Evolutionary conservation across 1,140 invertebrate genomes (phyloP).

Genomic region (Venturia canescens): DNA sequence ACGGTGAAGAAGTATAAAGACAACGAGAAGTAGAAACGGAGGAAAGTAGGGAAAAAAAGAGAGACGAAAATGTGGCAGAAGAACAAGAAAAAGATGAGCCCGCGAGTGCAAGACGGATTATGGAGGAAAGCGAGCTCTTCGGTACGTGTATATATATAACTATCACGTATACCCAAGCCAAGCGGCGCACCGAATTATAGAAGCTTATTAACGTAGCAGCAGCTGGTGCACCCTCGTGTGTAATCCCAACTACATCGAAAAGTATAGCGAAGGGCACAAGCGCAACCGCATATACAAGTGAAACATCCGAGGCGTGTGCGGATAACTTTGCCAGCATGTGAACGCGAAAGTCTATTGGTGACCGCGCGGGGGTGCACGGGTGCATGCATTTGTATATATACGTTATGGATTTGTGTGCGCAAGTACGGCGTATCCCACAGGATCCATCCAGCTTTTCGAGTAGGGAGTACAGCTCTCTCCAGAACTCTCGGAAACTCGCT

Average conservation of each 20-base stretch:
- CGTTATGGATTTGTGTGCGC: neutral
- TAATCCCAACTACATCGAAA: conserved; percentile 56
- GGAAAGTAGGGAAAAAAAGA: neutral
- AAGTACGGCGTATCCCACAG: neutral
- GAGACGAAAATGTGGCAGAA: neutral
- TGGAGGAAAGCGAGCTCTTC: neutral
- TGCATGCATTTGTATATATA: neutral
- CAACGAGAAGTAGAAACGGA: neutral
- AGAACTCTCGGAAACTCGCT: conserved; percentile 18
- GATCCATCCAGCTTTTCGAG: conserved; percentile 1
- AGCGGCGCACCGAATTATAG: conserved; percentile 60
- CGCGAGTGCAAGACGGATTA: conserved; percentile 1
- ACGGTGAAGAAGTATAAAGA: too few species aligned
- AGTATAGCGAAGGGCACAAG: conserved; percentile 33
- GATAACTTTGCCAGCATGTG: neutral
- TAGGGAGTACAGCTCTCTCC: neutral
- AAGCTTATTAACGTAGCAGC: conserved; percentile 63
- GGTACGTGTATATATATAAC: neutral
- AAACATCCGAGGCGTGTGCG: neutral
- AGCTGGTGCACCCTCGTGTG: conserved; percentile 57
- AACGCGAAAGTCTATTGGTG: neutral
- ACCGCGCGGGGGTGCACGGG: too few species aligned
- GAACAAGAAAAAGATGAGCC: neutral
- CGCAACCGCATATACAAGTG: conserved; percentile 26
- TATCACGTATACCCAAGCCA: conserved; percentile 22